phyloP scores from a whole-genome alignment of 2,888 invertebrate species.

The Aporophyla nigra region DNA sequence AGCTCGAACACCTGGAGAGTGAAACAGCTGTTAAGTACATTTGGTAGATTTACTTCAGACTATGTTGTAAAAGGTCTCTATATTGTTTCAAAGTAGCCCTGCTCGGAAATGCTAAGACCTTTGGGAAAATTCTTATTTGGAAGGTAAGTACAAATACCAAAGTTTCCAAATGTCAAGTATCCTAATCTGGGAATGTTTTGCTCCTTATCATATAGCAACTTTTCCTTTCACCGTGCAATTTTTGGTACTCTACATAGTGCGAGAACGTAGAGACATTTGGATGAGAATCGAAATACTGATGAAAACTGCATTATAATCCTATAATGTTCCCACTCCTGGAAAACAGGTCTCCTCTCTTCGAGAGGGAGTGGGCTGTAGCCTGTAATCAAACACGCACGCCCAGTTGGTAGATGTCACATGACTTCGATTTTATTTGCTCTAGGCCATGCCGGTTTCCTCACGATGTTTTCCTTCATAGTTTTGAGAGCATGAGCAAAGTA shows the following conservation, averaged over 20 bases:
- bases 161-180: neutral
- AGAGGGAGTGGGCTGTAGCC: too few species aligned
- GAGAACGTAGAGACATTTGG: neutral
- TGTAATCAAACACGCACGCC: too few species aligned
- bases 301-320: neutral
- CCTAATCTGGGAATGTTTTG: constrained; percentile 9
- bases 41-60: neutral
- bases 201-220: constrained; percentile 7
- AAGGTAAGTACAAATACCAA: neutral
- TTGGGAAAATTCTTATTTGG: neutral
- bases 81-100: neutral
- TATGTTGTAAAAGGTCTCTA: neutral
- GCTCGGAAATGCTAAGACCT: neutral
- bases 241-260: neutral
- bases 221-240: neutral
- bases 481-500: too few species aligned
- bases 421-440: too few species aligned
- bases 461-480: too few species aligned
- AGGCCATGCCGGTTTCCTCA: too few species aligned
- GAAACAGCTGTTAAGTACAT: neutral
- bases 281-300: neutral
- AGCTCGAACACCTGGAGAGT: constrained; percentile 95
- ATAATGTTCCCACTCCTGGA: too few species aligned
- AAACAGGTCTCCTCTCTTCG: too few species aligned
- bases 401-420: too few species aligned